Percentiles rank a stretch among this genome's conserved stretches.
Conservation (phyloP, 2,888 invertebrate genomes). For the Diplolepis rosae region DNA sequence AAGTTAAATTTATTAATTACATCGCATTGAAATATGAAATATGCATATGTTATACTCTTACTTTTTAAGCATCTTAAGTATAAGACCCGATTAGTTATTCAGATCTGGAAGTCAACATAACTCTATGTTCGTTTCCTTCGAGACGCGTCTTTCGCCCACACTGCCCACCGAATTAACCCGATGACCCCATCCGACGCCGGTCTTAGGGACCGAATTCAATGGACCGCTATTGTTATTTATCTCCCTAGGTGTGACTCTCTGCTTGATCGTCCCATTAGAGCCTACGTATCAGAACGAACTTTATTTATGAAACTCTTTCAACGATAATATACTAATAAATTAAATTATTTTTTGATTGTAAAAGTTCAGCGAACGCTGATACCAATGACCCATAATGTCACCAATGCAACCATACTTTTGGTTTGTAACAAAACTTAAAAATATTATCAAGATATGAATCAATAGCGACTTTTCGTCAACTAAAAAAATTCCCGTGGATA, state of each 20-base stretch:
- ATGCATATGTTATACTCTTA: no score
- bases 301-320: constrained; percentile 53
- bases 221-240: constrained; percentile 60
- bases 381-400: neutral
- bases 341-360: neutral
- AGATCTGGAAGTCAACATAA: neutral
- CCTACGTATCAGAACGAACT: constrained; percentile 53
- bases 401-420: no score
- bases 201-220: constrained; percentile 53
- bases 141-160: constrained; percentile 41
- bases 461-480: no score
- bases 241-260: constrained; percentile 55
- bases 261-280: constrained; percentile 14
- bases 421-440: no score
- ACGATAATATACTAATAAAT: neutral
- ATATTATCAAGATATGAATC: no score
- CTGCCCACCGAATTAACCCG: constrained; percentile 43
- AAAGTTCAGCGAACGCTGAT: neutral
- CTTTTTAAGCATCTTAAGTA: no score
- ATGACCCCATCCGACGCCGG: constrained; percentile 23
- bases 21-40: no score
- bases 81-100: neutral
- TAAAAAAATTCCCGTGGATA: no score
- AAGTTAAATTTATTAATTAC: no score
- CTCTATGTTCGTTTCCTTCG: neutral